Percentiles rank a stretch among this genome's conserved stretches.
Evolutionary conservation across 2,888 invertebrate species (phyloP).

Genomic region (Hyposoter didymator): DNA sequence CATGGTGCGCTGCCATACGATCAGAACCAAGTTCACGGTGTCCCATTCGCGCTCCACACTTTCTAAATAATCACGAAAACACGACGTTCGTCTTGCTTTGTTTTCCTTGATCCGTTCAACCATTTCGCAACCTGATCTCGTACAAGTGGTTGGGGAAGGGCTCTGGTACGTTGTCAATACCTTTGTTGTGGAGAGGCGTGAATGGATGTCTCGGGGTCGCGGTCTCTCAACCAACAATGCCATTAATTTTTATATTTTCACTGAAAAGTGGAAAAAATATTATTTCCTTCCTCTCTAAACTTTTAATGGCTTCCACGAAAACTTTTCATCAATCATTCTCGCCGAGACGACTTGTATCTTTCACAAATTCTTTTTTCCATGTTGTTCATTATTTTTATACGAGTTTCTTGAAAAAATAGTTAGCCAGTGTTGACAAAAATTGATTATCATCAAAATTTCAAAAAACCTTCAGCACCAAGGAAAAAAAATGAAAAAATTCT

Average conservation of each 20-base stretch:
- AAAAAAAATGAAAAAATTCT: not conserved
- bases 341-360: not conserved
- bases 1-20: not conserved
- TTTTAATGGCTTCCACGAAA: not conserved
- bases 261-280: too few species aligned
- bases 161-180: not conserved
- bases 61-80: conserved; percentile 5
- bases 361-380: too few species aligned
- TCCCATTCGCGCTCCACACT: not conserved
- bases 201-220: not conserved
- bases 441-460: not conserved
- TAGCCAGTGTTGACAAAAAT: not conserved
- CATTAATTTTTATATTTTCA: too few species aligned
- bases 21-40: not conserved
- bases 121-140: conserved; percentile 5
- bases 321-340: not conserved
- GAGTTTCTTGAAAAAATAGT: not conserved
- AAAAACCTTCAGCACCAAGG: not conserved
- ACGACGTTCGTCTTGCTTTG: not conserved
- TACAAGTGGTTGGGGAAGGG: not conserved
- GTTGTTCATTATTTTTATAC: not conserved
- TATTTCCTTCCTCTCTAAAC: not conserved
- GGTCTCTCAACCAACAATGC: not conserved
- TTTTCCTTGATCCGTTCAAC: not conserved
- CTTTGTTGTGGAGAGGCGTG: conserved; percentile 2